These are phyloP conservation scores for Tipula lateralis DNA, from an alignment of 2,888 invertebrate genomes.

Conservation along the genomic window DNA sequence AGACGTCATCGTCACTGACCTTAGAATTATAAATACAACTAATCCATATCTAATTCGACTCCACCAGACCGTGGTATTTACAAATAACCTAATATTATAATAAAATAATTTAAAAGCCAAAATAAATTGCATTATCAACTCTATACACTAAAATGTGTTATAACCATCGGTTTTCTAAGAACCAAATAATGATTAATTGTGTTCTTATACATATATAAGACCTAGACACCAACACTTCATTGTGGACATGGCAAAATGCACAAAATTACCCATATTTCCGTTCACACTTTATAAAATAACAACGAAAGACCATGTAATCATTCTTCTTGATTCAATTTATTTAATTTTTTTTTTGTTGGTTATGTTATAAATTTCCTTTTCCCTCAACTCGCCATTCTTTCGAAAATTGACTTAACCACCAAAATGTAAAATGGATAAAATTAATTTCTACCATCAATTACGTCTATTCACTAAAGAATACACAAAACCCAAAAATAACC, in stretches of 20 bases:
- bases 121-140: neutral
- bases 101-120: neutral
- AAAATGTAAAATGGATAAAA: neutral
- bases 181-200: conserved; percentile 1
- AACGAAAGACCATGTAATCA: neutral
- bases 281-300: neutral
- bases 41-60: neutral
- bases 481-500: neutral
- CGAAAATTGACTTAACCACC: conserved; percentile 1
- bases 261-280: neutral
- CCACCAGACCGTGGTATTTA: neutral
- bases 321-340: conserved; percentile 24
- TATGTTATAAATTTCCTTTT: neutral
- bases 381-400: neutral
- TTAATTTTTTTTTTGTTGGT: neutral
- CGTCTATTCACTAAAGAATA: neutral
- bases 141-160: neutral
- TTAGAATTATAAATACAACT: neutral
- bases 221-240: neutral
- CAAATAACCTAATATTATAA: neutral
- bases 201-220: neutral
- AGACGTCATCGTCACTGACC: neutral
- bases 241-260: neutral
- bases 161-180: neutral
- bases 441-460: conserved; percentile 14